Evolutionary conservation across 2,113 vertebrate genomes (phyloP), one percentile per base, ranked within the genome.

Genomic region (Bostrychus sinensis): DNA sequence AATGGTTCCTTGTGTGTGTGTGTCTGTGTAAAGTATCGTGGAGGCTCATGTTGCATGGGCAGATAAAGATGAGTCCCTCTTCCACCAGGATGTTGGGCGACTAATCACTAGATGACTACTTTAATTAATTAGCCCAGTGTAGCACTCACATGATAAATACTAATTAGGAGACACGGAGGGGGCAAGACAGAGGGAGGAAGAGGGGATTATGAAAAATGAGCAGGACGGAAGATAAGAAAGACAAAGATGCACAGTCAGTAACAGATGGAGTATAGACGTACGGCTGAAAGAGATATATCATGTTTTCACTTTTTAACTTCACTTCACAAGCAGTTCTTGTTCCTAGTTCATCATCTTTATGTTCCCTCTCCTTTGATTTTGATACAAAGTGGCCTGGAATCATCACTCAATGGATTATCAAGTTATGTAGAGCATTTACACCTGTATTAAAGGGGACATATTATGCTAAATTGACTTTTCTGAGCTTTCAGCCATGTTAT

Each of bases 21-120:
- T 9, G 48, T 5, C 23, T 34, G 62, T 74, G 66, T 80, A 73
- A 75, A 14, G 59, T 76, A 73, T 81, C 70, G 28, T 65, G 20
- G 22, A 7, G 42, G 74, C 76, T 81, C 65, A 0, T 58, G 73
- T 86, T 89, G 46, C 71, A 70, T 37, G 62, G 77, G 14, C 63
- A 67, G 78, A 87, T 69, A 61, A 76, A 61, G 74, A 73, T 56
- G 70, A 58, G 66, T 64, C 59, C 48, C 25, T 51, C 66, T 61
- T 75, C 61, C 41, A 69, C 13, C 1, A 71, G 56, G 62, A 69
- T 76, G 78, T 76, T 39, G 11, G 0, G 36, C 56, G 54, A 74
- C 78, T 77, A 81, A 85, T 85, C 64, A 77, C 82, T 55, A 78
- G 73, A 87, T 83, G 82, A 56, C 60, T 79, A 71, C 74, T 80